Conservation (phyloP, 1,140 invertebrate species). For the Hypothenemus hampei region DNA sequence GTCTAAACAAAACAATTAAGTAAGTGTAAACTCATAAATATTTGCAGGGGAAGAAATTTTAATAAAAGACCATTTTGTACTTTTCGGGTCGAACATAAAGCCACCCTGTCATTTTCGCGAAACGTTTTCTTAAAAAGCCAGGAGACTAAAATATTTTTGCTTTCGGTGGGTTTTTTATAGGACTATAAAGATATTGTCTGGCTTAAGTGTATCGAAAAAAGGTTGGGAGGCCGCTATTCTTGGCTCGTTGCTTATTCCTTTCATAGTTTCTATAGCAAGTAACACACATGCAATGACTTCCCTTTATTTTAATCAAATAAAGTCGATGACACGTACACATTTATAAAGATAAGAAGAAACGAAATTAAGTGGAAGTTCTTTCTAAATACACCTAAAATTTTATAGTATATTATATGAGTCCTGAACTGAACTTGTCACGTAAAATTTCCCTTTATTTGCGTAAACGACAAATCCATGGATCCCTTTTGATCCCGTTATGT, state of each 20-base stretch:
- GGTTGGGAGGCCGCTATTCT: conserved; percentile 7
- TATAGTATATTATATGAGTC: not conserved
- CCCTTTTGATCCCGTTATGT: conserved; percentile 1
- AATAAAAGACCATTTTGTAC: not conserved
- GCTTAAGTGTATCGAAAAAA: conserved; percentile 9
- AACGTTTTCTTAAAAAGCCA: conserved; percentile 7
- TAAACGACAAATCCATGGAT: not conserved
- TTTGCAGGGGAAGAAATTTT: not conserved
- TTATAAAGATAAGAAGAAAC: no score
- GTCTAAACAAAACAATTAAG: not conserved
- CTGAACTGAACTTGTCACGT: not conserved
- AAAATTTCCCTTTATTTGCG: conserved; percentile 10
- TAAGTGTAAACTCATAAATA: not conserved
- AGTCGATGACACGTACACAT: conserved; percentile 14
- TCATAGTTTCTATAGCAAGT: conserved; percentile 22
- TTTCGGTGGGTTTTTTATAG: conserved; percentile 8
- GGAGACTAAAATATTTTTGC: conserved; percentile 10
- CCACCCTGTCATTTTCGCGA: not conserved
- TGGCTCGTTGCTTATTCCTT: conserved; percentile 18
- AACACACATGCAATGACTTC: conserved; percentile 8
- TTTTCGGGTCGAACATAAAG: not conserved
- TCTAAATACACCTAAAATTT: not conserved
- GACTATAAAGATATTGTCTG: conserved; percentile 16
- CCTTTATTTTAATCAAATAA: conserved; percentile 1
- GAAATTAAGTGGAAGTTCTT: conserved; percentile 5